Base-by-base conservation (phyloP, 2,113 vertebrate species). In the Psammodynastes pulverulentus region DNA sequence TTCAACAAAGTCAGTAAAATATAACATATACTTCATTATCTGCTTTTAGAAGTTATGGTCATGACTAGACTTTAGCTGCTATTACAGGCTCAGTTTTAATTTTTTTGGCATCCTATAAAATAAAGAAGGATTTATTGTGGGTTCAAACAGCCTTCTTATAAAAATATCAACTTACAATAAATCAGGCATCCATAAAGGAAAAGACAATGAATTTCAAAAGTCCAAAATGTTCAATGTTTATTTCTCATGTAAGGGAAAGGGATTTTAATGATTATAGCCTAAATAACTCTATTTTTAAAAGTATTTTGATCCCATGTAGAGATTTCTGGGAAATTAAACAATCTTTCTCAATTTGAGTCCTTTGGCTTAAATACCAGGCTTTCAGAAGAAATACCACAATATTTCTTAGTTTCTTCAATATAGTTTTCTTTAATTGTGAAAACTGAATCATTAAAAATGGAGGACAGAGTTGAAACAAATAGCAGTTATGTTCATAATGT, bases 401-500 rank as follows among this genome's bases (percentile, higher is more conserved):
- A 4, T 89, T 92, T 62, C 17, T 1, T 3, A 90, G 34, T 8
- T 89, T 39, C n/a, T 52, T 72, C 23, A 12, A 21, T 24, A 91
- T 3, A 67, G 72, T 88, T 51, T 49, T 45, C 34, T 48, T 52
- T 85, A 93, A 86, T n/a, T 86, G 43, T 85, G 94, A 49, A 54
- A 92, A 86, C 54, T 46, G 86, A 86, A 48, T 6, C 13, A 1
- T 26, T 0, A 87, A n/a, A 79, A 49, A 49, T 67, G 29, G 54
- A 62, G 0, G 48, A 85, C 43, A 91, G 45, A 62, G 85, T 93
- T 51, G 21, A 92, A 43, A 8, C 51, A 95, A 89, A 34, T 51
- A 0, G 89, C 87, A 19, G 4, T 85, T 58, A 51, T 84, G 91
- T 90, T 93, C 86, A 91, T 89, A 90, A 93, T 52, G 92, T 91